Percentiles rank a stretch among this genome's conserved stretches.
Conservation (phyloP, 2,797 vertebrate genomes). For the Odontamblyopus rebecca region DNA sequence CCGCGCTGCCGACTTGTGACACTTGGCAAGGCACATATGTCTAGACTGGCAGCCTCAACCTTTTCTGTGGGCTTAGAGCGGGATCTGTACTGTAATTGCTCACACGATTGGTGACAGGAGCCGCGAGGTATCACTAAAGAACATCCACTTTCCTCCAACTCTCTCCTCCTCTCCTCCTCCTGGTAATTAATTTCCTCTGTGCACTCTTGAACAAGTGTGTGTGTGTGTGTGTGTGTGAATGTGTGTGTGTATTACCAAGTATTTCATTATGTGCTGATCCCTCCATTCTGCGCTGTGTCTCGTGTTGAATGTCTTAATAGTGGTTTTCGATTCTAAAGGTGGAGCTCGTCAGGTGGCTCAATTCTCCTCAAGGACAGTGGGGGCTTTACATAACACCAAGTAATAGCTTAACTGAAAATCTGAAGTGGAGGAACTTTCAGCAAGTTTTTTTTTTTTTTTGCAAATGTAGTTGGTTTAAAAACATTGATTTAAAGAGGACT, state of each 20-base stretch:
- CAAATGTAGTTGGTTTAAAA: background rate
- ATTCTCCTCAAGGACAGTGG: constrained; percentile 51
- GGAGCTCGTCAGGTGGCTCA: constrained; percentile 36
- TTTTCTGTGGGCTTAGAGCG: constrained; percentile 53
- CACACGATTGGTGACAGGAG: constrained; percentile 57
- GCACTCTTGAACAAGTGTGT: constrained; percentile 23
- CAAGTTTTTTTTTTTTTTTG: background rate
- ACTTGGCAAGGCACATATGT: constrained; percentile 21
- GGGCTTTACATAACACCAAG: constrained; percentile 24
- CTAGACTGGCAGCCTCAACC: constrained; percentile 59
- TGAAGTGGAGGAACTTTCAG: background rate
- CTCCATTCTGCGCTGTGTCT: constrained; percentile 47
- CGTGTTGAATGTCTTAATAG: constrained; percentile 32
- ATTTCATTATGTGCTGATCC: constrained; percentile 60
- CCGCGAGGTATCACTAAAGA: constrained; percentile 60
- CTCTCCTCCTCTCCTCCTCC: constrained; percentile 30
- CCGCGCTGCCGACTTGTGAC: constrained; percentile 34
- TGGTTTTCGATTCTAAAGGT: constrained; percentile 55
- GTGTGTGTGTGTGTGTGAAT: constrained; percentile 21
- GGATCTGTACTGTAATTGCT: constrained; percentile 59
- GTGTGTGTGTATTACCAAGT: constrained; percentile 31
- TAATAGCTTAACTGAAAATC: background rate
- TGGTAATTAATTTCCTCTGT: constrained; percentile 65
- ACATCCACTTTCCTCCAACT: constrained; percentile 46
- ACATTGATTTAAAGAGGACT: background rate